Percentiles rank a stretch among this genome's conserved stretches.
Conservation (phyloP, 2,888 invertebrate species). For the Tenthredo notha region DNA sequence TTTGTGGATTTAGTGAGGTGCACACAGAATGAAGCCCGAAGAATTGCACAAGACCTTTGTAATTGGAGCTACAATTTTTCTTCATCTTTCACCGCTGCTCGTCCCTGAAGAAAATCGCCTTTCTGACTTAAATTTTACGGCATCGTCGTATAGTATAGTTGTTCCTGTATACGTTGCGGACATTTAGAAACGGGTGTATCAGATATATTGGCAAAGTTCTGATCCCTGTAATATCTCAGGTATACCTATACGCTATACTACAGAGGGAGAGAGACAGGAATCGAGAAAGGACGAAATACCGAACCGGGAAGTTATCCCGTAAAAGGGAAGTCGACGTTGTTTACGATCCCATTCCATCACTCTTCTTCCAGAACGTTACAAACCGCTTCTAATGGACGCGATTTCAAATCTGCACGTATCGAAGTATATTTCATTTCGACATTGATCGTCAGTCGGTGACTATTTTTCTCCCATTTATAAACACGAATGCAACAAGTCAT, state of each 20-base stretch:
- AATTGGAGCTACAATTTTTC: neutral
- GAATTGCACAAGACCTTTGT: neutral
- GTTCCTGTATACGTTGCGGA: neutral
- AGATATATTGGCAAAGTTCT: conserved; percentile 51
- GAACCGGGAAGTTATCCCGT: conserved; percentile 36
- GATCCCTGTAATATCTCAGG: conserved; percentile 41
- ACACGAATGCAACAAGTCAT: conserved; percentile 1
- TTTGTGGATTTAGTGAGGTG: neutral
- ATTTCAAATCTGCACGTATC: neutral
- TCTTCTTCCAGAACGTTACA: conserved; percentile 18
- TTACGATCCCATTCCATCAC: conserved; percentile 47
- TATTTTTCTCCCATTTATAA: neutral
- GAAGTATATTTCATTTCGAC: conserved; percentile 7
- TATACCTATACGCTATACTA: conserved; percentile 8
- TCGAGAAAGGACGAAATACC: conserved; percentile 39
- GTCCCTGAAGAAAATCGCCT: neutral
- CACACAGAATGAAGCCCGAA: neutral
- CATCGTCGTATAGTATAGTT: neutral
- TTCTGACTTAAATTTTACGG: neutral
- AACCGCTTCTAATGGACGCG: neutral
- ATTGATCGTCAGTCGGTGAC: neutral
- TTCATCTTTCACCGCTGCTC: neutral
- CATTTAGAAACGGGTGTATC: conserved; percentile 37
- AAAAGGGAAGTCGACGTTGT: conserved; percentile 43
- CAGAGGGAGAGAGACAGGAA: conserved; percentile 25